Percentiles rank a stretch among this genome's conserved stretches.
Conservation (phyloP, 1,140 invertebrate species). For the Drosophila repleta region DNA sequence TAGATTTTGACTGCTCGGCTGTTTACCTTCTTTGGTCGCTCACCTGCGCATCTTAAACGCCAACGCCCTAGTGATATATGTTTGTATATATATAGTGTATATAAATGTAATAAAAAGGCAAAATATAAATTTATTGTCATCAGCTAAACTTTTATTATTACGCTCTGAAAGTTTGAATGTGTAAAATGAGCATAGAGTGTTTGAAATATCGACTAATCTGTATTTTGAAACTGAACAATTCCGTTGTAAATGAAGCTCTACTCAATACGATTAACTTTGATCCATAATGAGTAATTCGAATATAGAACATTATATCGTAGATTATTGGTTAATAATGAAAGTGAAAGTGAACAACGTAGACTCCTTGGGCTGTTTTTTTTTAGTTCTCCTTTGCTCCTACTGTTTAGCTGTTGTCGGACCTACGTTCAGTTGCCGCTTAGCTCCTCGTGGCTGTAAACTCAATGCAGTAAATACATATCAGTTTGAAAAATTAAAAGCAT, state of each 20-base stretch:
- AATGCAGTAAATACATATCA: slow-evolving; percentile 67
- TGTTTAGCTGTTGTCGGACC: slow-evolving; percentile 4
- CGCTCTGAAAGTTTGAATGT: too few relatives aligned
- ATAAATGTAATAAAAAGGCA: slow-evolving; percentile 17
- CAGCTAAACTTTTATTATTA: slow-evolving; percentile 11
- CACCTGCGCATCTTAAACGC: slow-evolving; percentile 71
- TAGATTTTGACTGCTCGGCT: slow-evolving; percentile 62
- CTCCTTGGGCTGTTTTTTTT: slow-evolving; percentile 3
- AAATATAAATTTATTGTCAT: slow-evolving; percentile 57
- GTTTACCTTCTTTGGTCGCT: slow-evolving; percentile 74
- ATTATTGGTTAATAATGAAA: too few relatives aligned
- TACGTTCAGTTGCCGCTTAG: background rate
- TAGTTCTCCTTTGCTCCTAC: background rate
- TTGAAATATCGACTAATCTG: too few relatives aligned
- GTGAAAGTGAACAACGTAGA: background rate
- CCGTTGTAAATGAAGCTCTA: too few relatives aligned
- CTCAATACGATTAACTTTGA: too few relatives aligned
- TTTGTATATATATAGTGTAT: background rate
- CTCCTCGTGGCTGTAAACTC: background rate
- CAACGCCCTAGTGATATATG: slow-evolving; percentile 35
- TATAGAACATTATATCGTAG: too few relatives aligned
- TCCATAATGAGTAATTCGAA: too few relatives aligned
- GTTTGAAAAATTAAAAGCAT: slow-evolving; percentile 83
- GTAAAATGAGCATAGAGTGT: too few relatives aligned
- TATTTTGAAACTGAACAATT: too few relatives aligned